Evolutionary conservation across 2,888 invertebrate genomes (phyloP).

Genomic region (Scelioninae gen. 2): DNA sequence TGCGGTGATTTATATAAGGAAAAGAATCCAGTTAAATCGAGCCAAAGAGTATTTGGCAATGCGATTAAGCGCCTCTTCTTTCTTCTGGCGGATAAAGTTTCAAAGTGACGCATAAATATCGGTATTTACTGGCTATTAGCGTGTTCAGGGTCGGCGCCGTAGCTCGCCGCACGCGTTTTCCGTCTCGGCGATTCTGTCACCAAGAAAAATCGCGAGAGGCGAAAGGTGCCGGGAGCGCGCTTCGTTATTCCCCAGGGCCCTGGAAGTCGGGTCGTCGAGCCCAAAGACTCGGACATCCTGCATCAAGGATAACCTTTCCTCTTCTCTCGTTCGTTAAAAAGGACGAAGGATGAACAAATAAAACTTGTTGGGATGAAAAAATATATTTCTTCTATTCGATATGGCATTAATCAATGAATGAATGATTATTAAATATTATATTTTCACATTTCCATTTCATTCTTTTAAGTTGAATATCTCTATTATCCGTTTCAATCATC

Average conservation of each 20-base stretch:
- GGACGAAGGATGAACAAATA: slow-evolving; percentile 11
- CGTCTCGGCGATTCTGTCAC: slow-evolving; percentile 46
- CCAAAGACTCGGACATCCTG: slow-evolving; percentile 37
- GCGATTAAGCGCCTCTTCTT: slow-evolving; percentile 49
- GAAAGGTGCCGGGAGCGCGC: slow-evolving; percentile 29
- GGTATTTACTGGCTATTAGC: slow-evolving; percentile 64
- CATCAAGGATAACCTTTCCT: slow-evolving; percentile 46
- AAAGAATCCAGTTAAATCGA: slow-evolving; percentile 36
- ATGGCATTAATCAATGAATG: too few relatives aligned
- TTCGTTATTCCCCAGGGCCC: slow-evolving; percentile 43
- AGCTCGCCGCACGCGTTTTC: slow-evolving; percentile 54
- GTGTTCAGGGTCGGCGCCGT: slow-evolving; percentile 60
- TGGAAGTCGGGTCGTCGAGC: slow-evolving; percentile 30
- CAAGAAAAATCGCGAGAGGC: slow-evolving; percentile 48
- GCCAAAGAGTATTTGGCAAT: slow-evolving; percentile 37
- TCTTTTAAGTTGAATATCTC: too few relatives aligned
- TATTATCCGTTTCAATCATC: too few relatives aligned
- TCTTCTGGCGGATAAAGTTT: slow-evolving; percentile 43
- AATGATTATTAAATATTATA: too few relatives aligned
- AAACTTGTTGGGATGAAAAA: not conserved
- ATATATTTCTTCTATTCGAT: too few relatives aligned
- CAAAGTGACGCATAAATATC: slow-evolving; percentile 62
- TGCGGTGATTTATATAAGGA: slow-evolving; percentile 40
- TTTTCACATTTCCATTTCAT: too few relatives aligned
- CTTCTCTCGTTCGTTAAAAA: slow-evolving; percentile 28